Percentiles rank a stretch among this genome's conserved stretches.
Evolutionary conservation across 2,113 vertebrate species (phyloP).

Genomic region (Peromyscus californicus): DNA sequence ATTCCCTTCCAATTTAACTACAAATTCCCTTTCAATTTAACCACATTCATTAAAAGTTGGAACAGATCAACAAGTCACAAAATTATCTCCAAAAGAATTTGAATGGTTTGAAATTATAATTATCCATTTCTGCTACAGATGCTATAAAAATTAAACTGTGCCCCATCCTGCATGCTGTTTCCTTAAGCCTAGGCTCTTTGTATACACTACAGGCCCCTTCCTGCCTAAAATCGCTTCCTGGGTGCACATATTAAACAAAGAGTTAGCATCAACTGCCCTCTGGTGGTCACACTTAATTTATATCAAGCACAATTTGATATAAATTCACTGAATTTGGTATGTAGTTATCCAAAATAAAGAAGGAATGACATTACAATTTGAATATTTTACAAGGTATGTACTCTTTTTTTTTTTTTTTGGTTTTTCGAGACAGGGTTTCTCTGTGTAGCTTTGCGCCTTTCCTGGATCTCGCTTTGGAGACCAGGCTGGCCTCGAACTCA

Average conservation of each 20-base stretch:
- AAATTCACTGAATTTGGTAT: neutral
- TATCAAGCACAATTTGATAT: neutral
- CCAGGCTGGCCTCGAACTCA: no score
- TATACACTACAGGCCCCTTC: conserved; percentile 14
- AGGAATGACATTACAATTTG: neutral
- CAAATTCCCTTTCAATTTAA: neutral
- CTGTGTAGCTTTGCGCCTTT: no score
- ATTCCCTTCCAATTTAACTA: neutral
- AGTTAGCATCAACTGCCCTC: conserved; percentile 81
- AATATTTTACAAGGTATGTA: neutral
- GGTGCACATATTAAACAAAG: neutral
- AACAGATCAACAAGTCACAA: conserved; percentile 1
- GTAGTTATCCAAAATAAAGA: neutral
- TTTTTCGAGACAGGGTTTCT: no score
- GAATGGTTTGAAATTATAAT: neutral
- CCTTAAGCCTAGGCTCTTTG: neutral
- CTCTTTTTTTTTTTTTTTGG: no score
- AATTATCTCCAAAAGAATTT: conserved; percentile 31
- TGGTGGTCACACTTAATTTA: conserved; percentile 53
- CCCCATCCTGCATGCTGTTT: neutral
- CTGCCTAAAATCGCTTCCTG: neutral
- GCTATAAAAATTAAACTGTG: neutral
- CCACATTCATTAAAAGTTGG: conserved; percentile 23
- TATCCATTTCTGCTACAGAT: neutral
- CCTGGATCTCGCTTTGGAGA: no score